Evolutionary conservation across 2,888 invertebrate genomes (phyloP), one percentile per base, ranked within the genome.

Genomic region (Pinctada fucata): DNA sequence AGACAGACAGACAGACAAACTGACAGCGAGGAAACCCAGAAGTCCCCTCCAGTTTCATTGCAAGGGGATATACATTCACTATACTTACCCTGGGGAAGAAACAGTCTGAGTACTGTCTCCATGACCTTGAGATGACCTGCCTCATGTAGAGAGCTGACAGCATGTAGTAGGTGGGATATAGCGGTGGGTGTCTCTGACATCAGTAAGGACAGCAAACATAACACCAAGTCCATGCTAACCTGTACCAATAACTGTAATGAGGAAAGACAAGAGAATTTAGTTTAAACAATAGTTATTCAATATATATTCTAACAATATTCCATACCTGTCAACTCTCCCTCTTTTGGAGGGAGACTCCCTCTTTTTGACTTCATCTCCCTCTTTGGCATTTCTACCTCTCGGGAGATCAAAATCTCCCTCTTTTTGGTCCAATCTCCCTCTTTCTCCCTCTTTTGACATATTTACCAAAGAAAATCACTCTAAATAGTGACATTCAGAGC

Each of bases 121-220:
- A 89, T 84, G 65, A 90, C 79, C 8, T 82, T 76, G 63, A 82
- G 71, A 52, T 87, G 88, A 8, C 86, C 87, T 0, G 84, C 84
- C 49, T 88, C 87, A 64, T 90, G 87, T 63, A 90, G 82, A 31
- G 83, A 84, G n/a, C 88, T 84, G 66, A 90, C 78, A 3, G 88
- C 89, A 63, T 86, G 85, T 3, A 90, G 84, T 51, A 90, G 85
- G 81, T 90, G 90, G 13, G 86, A 83, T 76, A 90, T 88, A 58
- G 90, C 88, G 4, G 83, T 85, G 1, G 90, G 86, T 3, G 89
- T 89, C 79, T 91, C 89, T 13, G 87, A 87, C 79, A 88, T 87
- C 84, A 91, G 82, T 79, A 91, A 79, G 0, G 89, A 87, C 75
- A 91, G 76, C 76, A 90, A 79, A 79, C 88, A 89, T 73, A 90